Evolutionary conservation across 1,140 invertebrate species (phyloP).

Genomic region (Magallana gigas): DNA sequence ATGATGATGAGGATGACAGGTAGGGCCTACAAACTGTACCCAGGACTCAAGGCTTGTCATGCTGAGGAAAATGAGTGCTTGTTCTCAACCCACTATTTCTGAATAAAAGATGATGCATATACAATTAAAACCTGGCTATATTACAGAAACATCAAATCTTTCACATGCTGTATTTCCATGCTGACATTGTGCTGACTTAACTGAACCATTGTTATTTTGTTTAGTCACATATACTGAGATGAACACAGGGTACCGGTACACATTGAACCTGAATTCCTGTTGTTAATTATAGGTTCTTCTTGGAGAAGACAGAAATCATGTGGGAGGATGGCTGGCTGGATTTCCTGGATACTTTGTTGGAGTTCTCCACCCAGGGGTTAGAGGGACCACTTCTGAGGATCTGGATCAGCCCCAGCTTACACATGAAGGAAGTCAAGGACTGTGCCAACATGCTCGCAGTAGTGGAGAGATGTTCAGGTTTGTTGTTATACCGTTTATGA

Average conservation of each 20-base stretch:
- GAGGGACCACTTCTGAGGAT: slow-evolving; percentile 48
- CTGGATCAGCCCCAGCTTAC: slow-evolving; percentile 45
- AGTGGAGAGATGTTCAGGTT: slow-evolving; percentile 4
- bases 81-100: too few species aligned
- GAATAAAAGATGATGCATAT: too few species aligned
- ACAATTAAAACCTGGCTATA: too few species aligned
- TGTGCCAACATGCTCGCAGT: slow-evolving; percentile 59
- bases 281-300: neutral
- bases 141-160: too few species aligned
- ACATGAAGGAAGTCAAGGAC: slow-evolving; percentile 51
- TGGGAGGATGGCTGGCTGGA: slow-evolving; percentile 65
- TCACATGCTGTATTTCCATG: too few species aligned
- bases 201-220: too few species aligned
- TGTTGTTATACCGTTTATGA: neutral
- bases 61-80: too few species aligned
- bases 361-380: slow-evolving; percentile 53
- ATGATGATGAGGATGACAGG: slow-evolving; percentile 45
- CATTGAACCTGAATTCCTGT: too few species aligned
- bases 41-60: too few species aligned
- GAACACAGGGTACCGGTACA: too few species aligned
- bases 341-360: slow-evolving; percentile 57
- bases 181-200: too few species aligned
- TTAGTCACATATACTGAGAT: too few species aligned
- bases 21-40: neutral
- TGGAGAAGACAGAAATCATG: slow-evolving; percentile 58